A percentile compares a stretch with the other conserved stretches of the same genome.
Evolutionary conservation across 2,888 invertebrate species (phyloP).

Genomic region (Prostheceraeus crozeri): DNA sequence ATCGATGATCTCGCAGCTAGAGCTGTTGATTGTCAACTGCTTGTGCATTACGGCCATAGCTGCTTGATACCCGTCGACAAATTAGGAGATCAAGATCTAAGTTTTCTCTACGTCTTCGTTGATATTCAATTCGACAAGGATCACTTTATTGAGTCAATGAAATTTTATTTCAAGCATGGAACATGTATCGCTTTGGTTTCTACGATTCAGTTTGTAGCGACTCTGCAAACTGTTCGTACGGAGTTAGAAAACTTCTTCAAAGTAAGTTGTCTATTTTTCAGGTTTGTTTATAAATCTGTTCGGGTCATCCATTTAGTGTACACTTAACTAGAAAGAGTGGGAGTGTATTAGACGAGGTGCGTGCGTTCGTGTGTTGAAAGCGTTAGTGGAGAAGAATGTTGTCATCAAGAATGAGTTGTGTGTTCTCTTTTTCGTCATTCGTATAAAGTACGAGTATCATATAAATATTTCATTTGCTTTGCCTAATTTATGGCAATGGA

Average conservation of each 20-base stretch:
- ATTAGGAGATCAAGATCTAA: background rate
- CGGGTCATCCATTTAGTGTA: no score
- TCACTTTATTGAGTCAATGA: constrained; percentile 82
- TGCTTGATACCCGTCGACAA: constrained; percentile 61
- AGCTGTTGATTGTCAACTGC: constrained; percentile 76
- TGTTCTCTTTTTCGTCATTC: no score
- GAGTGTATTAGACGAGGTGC: no score
- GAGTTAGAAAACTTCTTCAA: constrained; percentile 27
- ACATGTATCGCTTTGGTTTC: constrained; percentile 73
- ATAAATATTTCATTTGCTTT: no score
- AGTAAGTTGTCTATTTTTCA: no score
- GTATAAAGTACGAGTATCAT: no score
- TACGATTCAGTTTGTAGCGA: constrained; percentile 93
- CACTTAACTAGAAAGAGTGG: no score
- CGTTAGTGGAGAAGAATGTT: no score
- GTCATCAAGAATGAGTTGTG: no score
- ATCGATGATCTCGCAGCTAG: constrained; percentile 90
- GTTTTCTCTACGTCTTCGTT: constrained; percentile 78
- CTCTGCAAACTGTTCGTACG: constrained; percentile 65
- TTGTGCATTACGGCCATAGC: constrained; percentile 95
- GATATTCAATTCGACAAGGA: constrained; percentile 89
- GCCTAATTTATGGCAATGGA: no score
- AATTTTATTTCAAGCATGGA: constrained; percentile 59
- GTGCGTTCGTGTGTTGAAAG: no score
- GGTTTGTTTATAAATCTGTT: no score